Percentiles rank a stretch among this genome's conserved stretches.
Evolutionary conservation across 2,797 vertebrate species (phyloP).

Genomic region (Gymnopithys bicolor): DNA sequence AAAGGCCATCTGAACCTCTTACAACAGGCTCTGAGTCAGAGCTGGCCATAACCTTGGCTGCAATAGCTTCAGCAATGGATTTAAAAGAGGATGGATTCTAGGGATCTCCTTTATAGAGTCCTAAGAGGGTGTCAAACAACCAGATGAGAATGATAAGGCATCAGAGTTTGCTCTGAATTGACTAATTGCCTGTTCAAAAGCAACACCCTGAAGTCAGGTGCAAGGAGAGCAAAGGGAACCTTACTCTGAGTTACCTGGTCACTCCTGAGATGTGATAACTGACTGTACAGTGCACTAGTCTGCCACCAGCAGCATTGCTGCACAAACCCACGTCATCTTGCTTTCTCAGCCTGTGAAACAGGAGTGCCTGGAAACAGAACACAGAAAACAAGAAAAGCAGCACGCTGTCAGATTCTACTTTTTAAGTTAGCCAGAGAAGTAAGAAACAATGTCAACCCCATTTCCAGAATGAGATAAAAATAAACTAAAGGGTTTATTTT

Average conservation of each 20-base stretch:
- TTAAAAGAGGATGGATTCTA: background rate
- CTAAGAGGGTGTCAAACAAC: background rate
- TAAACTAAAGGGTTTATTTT: background rate
- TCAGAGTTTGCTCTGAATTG: background rate
- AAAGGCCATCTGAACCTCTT: constrained; percentile 23
- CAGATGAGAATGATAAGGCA: background rate
- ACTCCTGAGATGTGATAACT: background rate
- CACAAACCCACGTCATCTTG: background rate
- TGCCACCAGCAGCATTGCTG: background rate
- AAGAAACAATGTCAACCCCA: constrained; percentile 21
- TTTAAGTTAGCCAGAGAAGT: background rate
- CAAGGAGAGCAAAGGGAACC: background rate
- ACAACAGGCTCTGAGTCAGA: background rate
- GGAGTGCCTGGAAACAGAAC: background rate
- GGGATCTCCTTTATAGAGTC: background rate
- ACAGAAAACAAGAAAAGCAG: background rate
- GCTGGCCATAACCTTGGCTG: background rate
- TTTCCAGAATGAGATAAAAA: constrained; percentile 40
- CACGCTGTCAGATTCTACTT: background rate
- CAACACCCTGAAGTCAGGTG: background rate
- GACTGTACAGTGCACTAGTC: background rate
- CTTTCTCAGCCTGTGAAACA: background rate
- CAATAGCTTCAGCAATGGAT: background rate
- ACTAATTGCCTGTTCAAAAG: background rate
- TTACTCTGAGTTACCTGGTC: background rate